Percentiles rank a stretch among this genome's conserved stretches.
Conservation (phyloP, 2,888 invertebrate genomes). For the Amblyjoppa proteus region DNA sequence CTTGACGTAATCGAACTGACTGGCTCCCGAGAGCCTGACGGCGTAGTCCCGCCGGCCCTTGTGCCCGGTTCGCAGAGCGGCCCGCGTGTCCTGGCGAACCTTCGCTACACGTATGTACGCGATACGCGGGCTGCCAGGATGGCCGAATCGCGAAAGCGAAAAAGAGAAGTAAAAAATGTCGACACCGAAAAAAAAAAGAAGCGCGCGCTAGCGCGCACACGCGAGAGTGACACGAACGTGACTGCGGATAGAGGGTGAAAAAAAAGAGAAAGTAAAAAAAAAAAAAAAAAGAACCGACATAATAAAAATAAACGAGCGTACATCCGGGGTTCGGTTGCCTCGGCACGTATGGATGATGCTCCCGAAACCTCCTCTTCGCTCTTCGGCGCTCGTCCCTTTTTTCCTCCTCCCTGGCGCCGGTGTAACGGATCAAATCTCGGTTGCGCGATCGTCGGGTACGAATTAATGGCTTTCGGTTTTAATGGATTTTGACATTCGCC, state of each 20-base stretch:
- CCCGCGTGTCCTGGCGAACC: not conserved
- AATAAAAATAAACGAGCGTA: conserved; percentile 62
- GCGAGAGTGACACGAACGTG: conserved; percentile 19
- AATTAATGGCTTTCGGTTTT: conserved; percentile 70
- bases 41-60: conserved; percentile 34
- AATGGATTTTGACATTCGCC: conserved; percentile 68
- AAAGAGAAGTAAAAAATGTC: conserved; percentile 51
- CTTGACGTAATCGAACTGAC: conserved; percentile 65
- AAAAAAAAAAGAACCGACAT: conserved; percentile 48
- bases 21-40: conserved; percentile 40
- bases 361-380: conserved; percentile 30
- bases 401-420: conserved; percentile 28
- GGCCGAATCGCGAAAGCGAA: conserved; percentile 53
- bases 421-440: conserved; percentile 66
- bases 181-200: conserved; percentile 37
- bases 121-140: conserved; percentile 42
- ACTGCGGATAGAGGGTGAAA: not conserved
- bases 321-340: conserved; percentile 52
- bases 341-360: conserved; percentile 55
- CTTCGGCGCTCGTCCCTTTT: conserved; percentile 32
- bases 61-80: conserved; percentile 2
- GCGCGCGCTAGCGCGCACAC: conserved; percentile 30
- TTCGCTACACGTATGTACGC: conserved; percentile 1
- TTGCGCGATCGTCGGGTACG: conserved; percentile 58
- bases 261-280: not conserved